A percentile compares a stretch with the other conserved stretches of the same genome.
phyloP scores from a whole-genome alignment of 2,888 invertebrate species.

The Conchocele bisecta region DNA sequence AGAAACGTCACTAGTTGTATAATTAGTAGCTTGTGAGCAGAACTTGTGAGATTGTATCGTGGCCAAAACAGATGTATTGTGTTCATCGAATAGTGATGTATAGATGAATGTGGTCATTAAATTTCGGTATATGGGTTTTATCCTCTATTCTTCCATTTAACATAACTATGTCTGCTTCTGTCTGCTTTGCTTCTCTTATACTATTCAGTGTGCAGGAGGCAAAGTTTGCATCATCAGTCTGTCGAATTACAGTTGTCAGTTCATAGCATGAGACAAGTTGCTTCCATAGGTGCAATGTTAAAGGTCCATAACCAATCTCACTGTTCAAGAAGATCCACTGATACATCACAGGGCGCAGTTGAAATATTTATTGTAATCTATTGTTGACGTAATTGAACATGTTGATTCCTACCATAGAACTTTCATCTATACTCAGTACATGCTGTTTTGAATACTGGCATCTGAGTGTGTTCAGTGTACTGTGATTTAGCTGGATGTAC shows the following conservation, averaged over 20 bases:
- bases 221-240: conserved; percentile 20
- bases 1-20: background rate
- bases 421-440: conserved; percentile 38
- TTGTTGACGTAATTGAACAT: conserved; percentile 29
- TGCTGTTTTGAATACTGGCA: conserved; percentile 8
- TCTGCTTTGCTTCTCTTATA: too few species aligned
- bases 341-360: too few species aligned
- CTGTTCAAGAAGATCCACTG: too few species aligned
- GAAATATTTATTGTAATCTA: too few species aligned
- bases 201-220: conserved; percentile 15
- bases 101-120: conserved; percentile 5
- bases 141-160: background rate
- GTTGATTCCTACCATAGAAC: too few species aligned
- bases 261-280: too few species aligned
- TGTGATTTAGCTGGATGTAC: too few species aligned
- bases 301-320: too few species aligned
- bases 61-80: background rate
- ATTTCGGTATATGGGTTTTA: background rate
- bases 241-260: conserved; percentile 20
- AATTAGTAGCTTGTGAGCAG: conserved; percentile 1
- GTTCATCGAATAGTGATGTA: background rate
- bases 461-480: conserved; percentile 22
- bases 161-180: conserved; percentile 1
- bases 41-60: conserved; percentile 8
- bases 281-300: too few species aligned